phyloP scores from a whole-genome alignment of 1,140 invertebrate species.

The Drosophila oshimai region DNA sequence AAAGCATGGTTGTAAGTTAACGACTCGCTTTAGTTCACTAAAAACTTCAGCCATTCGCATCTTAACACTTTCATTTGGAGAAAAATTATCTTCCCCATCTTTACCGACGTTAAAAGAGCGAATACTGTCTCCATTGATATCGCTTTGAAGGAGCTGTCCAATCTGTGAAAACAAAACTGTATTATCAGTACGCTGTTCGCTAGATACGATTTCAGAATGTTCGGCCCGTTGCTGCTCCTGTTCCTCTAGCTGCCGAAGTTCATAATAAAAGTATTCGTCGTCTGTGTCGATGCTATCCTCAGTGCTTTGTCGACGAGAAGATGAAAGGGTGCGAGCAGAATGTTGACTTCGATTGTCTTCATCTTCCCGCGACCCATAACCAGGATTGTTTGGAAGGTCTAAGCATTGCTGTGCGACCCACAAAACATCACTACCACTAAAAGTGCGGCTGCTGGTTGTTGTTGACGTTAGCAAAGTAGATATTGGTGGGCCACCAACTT shows the following conservation, averaged over 20 bases:
- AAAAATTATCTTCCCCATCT: conserved; percentile 65
- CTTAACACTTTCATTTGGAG: conserved; percentile 88
- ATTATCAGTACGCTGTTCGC: conserved; percentile 81
- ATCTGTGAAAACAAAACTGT: conserved; percentile 82
- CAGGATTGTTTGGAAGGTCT: conserved; percentile 87
- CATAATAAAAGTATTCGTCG: conserved; percentile 96
- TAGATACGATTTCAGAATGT: conserved; percentile 72
- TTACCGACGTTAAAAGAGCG: not conserved
- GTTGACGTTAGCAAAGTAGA: not conserved
- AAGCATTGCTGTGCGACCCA: conserved; percentile 85
- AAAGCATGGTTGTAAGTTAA: conserved; percentile 80
- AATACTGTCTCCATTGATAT: not conserved
- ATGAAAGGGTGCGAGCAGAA: conserved; percentile 93
- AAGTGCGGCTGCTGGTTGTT: not conserved
- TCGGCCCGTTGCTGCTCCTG: conserved; percentile 88
- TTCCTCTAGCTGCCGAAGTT: conserved; percentile 92
- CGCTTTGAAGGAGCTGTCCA: conserved; percentile 44
- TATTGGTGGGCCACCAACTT: not conserved
- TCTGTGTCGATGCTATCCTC: conserved; percentile 96
- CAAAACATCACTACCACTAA: not conserved
- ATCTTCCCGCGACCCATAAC: conserved; percentile 85
- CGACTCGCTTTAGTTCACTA: conserved; percentile 88
- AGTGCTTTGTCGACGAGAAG: conserved; percentile 93
- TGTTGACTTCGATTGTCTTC: conserved; percentile 93
- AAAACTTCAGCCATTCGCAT: conserved; percentile 90